These are phyloP conservation scores for Micropoecilia bifurca DNA, from an alignment of 2,797 vertebrate species.

Conservation along the genomic window DNA sequence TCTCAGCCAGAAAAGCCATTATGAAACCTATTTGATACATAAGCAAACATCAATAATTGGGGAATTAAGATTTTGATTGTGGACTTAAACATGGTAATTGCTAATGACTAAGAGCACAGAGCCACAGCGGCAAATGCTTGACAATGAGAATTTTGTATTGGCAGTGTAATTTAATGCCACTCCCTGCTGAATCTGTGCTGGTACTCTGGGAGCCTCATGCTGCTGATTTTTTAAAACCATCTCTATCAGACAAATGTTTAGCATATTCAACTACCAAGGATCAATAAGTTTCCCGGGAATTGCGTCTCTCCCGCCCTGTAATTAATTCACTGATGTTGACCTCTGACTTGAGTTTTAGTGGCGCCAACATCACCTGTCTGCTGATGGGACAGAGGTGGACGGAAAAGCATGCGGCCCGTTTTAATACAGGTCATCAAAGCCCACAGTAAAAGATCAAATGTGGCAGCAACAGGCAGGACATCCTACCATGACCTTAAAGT, in stretches of 20 bases:
- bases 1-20: slow-evolving; percentile 58
- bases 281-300: slow-evolving; percentile 74
- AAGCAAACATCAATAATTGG: slow-evolving; percentile 68
- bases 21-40: slow-evolving; percentile 41
- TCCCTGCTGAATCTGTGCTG: slow-evolving; percentile 29
- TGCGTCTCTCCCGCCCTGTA: slow-evolving; percentile 45
- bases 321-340: slow-evolving; percentile 76
- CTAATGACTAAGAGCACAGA: slow-evolving; percentile 48
- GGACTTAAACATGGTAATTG: slow-evolving; percentile 60
- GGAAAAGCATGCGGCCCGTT: slow-evolving; percentile 65
- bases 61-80: slow-evolving; percentile 66
- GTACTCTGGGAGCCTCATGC: slow-evolving; percentile 46
- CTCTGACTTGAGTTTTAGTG: slow-evolving; percentile 75
- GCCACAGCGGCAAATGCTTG: slow-evolving; percentile 43
- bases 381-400: slow-evolving; percentile 61
- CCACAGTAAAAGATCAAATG: slow-evolving; percentile 57
- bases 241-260: slow-evolving; percentile 64
- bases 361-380: slow-evolving; percentile 61
- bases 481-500: slow-evolving; percentile 58
- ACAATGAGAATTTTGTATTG: slow-evolving; percentile 41
- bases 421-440: slow-evolving; percentile 60
- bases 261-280: slow-evolving; percentile 73
- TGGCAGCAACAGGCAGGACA: slow-evolving; percentile 55
- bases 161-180: slow-evolving; percentile 26
- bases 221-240: slow-evolving; percentile 55